Base-by-base conservation (phyloP, 2,113 vertebrate genomes). In the Coreoperca whiteheadi region DNA sequence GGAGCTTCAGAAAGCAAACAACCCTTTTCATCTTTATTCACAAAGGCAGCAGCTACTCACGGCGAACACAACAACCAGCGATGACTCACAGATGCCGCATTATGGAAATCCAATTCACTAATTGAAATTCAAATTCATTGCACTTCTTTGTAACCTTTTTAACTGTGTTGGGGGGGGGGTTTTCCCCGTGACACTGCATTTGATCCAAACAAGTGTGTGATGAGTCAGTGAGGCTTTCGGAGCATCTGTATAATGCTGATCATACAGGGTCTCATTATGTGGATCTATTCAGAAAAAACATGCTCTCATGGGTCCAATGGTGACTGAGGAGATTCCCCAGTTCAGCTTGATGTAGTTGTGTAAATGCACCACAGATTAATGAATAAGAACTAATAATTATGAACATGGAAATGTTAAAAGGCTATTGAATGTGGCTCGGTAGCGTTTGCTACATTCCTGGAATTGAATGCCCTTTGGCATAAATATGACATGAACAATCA, bases 61-160 rank as follows among this genome's bases (percentile, higher is more conserved):
- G 4, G 63, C 16, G 0, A 66, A 48, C 59, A 70, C 59, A 77
- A 77, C 57, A 57, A 73, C 30, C 73, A 8, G 81, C 56, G 28
- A 68, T 85, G 79, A 87, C 77, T 87, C 81, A 84, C 57, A 64
- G 30, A 65, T 30, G 28, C 83, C 18, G 63, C 48, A 66, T 92
- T 92, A 92, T 92, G 91, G 83, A 92, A 93, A 94, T 91, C 51
- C 1, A 56, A 87, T 88, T 85, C 83, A 85, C 86, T 83, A 67
- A 91, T 92, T 93, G 51, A 76, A 75, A 89, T 93, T 82, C 88
- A 88, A 74, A 87, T 91, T 89, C 37, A 71, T 88, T 88, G 72
- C 20, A 71, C 68, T 91, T 86, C 66, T 82, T 93, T 92, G 88
- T 79, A 87, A 81, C 83, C 80, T 66, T 81, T 83, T 67, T 57